Conservation (phyloP, 2,113 vertebrate genomes). For the Azemiops feae region DNA sequence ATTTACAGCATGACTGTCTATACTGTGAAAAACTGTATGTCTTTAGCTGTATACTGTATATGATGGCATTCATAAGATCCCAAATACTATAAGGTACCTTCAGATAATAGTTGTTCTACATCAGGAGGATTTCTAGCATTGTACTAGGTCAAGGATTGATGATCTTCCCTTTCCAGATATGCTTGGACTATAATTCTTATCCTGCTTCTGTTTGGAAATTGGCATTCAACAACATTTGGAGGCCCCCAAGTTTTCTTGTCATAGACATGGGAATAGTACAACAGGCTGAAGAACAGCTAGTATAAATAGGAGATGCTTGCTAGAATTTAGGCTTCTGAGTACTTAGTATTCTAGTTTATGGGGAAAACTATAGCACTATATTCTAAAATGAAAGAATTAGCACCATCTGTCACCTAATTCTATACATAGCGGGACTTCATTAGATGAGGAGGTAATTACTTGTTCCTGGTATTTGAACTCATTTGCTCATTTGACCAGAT, state of each 20-base stretch:
- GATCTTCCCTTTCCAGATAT: background rate
- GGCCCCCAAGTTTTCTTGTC: background rate
- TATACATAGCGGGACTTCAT: background rate
- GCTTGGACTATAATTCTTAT: background rate
- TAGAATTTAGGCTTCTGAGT: background rate
- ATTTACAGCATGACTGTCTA: background rate
- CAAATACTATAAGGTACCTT: background rate
- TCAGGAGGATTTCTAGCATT: background rate
- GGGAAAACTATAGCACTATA: background rate
- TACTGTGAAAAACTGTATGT: background rate
- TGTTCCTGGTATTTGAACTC: conserved; percentile 2
- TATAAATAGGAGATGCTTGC: background rate
- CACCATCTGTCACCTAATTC: background rate
- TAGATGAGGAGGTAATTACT: background rate
- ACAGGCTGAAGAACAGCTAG: background rate
- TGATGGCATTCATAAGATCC: background rate
- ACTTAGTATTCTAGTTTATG: background rate
- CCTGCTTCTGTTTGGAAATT: background rate
- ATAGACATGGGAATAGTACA: background rate
- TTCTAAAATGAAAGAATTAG: background rate
- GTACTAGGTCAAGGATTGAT: background rate
- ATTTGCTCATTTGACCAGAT: conserved; percentile 5
- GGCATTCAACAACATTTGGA: background rate
- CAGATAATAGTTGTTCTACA: background rate
- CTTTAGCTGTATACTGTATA: background rate